These are phyloP conservation scores for Malurus alboscapulatus DNA, from an alignment of 2,113 vertebrate species.

Conservation along the genomic window DNA sequence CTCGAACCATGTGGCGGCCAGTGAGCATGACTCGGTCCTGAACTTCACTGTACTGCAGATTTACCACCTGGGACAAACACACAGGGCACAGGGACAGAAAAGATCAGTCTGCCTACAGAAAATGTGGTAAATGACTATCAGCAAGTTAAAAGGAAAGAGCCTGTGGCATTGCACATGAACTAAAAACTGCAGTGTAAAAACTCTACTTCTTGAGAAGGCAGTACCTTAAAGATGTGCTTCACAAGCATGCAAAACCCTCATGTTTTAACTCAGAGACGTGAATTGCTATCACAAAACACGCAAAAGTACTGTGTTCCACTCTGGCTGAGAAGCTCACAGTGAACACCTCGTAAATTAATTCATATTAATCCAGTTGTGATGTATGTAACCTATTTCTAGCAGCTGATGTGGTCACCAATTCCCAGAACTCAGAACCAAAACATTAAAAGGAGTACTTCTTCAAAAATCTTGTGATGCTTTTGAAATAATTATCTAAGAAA, in stretches of 20 bases:
- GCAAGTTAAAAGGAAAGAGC: neutral
- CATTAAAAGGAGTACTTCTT: neutral
- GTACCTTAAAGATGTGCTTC: neutral
- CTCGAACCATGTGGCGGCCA: conserved; percentile 96
- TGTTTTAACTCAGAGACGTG: neutral
- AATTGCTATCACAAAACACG: neutral
- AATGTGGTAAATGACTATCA: neutral
- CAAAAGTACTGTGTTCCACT: neutral
- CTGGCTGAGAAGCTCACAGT: neutral
- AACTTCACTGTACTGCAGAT: conserved; percentile 97
- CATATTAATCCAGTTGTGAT: neutral
- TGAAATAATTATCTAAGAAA: neutral
- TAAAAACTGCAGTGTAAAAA: neutral
- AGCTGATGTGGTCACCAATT: neutral
- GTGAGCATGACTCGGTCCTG: conserved; percentile 98
- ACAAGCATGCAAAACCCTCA: neutral
- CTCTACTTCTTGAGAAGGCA: neutral
- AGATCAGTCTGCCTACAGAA: neutral
- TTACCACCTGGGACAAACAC: conserved; percentile 85
- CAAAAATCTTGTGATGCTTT: neutral
- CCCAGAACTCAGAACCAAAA: neutral
- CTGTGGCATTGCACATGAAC: neutral
- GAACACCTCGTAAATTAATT: neutral
- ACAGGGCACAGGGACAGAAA: neutral
- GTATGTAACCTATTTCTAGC: neutral